Percentiles rank a stretch among this genome's conserved stretches.
phyloP scores from a whole-genome alignment of 2,888 invertebrate genomes.

The Quadroppia sp. region DNA sequence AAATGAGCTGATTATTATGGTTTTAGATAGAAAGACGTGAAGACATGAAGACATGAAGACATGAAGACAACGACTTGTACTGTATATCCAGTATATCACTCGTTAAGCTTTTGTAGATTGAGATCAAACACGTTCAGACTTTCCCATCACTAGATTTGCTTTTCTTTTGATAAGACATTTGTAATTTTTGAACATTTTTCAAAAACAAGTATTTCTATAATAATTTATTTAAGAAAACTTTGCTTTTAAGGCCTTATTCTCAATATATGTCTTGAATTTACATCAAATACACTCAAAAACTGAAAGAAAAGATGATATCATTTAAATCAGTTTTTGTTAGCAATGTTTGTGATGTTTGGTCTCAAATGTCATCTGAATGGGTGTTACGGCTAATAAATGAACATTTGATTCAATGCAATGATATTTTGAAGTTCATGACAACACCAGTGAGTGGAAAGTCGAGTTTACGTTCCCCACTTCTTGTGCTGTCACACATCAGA shows the following conservation, averaged over 20 bases:
- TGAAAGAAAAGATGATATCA: neutral
- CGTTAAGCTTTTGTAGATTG: neutral
- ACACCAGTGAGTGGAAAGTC: neutral
- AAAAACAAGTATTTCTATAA: neutral
- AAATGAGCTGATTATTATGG: neutral
- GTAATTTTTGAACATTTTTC: neutral
- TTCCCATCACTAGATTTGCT: slow-evolving; percentile 23
- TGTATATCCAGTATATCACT: slow-evolving; percentile 10
- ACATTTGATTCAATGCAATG: slow-evolving; percentile 12
- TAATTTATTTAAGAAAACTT: slow-evolving; percentile 4
- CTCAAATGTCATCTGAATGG: slow-evolving; percentile 18
- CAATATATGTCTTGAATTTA: neutral
- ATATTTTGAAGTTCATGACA: neutral
- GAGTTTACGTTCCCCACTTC: neutral
- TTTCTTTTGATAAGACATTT: slow-evolving; percentile 21
- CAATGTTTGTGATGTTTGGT: neutral
- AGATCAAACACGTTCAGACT: slow-evolving; percentile 6
- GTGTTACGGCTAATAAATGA: slow-evolving; percentile 12
- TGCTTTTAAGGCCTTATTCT: neutral
- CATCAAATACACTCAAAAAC: neutral
- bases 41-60: neutral
- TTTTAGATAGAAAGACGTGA: neutral
- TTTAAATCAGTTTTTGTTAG: neutral
- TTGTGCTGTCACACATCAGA: neutral
- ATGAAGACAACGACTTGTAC: neutral